Conservation (phyloP, 2,888 invertebrate species). For the Apeira syringaria region DNA sequence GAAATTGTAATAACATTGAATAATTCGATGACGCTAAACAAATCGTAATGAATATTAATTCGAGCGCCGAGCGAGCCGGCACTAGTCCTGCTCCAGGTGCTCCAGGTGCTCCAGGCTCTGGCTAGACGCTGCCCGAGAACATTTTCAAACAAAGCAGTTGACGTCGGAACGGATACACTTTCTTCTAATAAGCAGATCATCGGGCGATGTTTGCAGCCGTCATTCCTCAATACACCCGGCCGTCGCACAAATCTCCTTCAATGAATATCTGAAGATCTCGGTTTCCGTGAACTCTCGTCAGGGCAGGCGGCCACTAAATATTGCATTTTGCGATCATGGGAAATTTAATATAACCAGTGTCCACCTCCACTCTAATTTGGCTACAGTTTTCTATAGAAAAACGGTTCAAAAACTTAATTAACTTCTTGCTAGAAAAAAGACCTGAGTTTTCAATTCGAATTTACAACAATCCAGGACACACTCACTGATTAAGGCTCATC, state of each 20-base stretch:
- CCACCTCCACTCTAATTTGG: no score
- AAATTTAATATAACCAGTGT: no score
- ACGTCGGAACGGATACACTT: slow-evolving; percentile 36
- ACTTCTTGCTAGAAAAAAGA: no score
- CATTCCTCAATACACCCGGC: no score
- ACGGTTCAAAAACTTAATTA: not conserved
- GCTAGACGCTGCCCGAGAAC: no score
- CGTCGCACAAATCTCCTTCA: slow-evolving; percentile 35
- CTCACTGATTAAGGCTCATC: no score
- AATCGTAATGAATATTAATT: slow-evolving; percentile 55
- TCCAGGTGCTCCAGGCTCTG: no score
- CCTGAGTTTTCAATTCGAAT: no score
- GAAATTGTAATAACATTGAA: slow-evolving; percentile 50
- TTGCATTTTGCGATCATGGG: slow-evolving; percentile 11
- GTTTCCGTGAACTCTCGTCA: slow-evolving; percentile 34
- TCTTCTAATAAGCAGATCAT: slow-evolving; percentile 44
- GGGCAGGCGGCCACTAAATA: slow-evolving; percentile 27
- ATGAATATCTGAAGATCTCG: slow-evolving; percentile 31
- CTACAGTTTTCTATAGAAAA: not conserved
- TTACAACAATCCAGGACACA: no score
- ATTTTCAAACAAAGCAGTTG: slow-evolving; percentile 44
- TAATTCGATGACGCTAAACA: slow-evolving; percentile 52
- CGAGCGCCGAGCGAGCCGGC: slow-evolving; percentile 45
- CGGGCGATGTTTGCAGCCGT: slow-evolving; percentile 34
- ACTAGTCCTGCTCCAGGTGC: slow-evolving; percentile 39